Evolutionary conservation across 2,888 invertebrate species (phyloP), one percentile per base, ranked within the genome.

Genomic region (Pterostichus niger): DNA sequence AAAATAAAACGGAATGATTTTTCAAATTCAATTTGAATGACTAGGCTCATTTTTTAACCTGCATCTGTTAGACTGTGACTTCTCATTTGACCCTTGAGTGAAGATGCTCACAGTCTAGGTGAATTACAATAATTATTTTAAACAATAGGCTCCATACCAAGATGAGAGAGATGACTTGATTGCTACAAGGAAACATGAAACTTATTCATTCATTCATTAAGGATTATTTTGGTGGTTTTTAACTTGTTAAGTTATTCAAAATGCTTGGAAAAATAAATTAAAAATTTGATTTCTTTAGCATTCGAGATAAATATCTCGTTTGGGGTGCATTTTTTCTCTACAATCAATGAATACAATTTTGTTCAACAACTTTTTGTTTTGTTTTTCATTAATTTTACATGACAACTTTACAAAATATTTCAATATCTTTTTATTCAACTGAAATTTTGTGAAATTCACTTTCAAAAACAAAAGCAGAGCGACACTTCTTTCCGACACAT

Each of bases 11-110:
- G 61, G 84, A 78, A 90, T 90, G 90, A 90, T 90, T 90, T 90
- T 89, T 90, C 90, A 90, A 89, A 90, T 89, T 90, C 90, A 89
- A 88, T 88, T 87, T 87, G 88, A 88, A 90, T 90, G 89, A 89
- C 89, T 89, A 87, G 87, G 88, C 89, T 89, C 89, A 89, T 90
- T 89, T 89, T 89, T 89, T 88, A 89, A 85, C 86, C 86, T 84
- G 84, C 85, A 83, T 84, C 84, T 85, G 77, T 88, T 86, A 89
- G 88, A 87, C 84, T 86, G 87, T 88, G 87, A 86, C 81, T 1
- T 84, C 71, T 54, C 15, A 33, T 71, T 31, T 49, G 49, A 7
- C 2, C 46, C 9, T 59, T 46, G 31, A 24, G 46, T 35, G 40
- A 0, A 15, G 13, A 24, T 75, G 76, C 73, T 86, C 87, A 88